phyloP scores from a whole-genome alignment of 2,797 vertebrate species.

The Molossus alvarezi region DNA sequence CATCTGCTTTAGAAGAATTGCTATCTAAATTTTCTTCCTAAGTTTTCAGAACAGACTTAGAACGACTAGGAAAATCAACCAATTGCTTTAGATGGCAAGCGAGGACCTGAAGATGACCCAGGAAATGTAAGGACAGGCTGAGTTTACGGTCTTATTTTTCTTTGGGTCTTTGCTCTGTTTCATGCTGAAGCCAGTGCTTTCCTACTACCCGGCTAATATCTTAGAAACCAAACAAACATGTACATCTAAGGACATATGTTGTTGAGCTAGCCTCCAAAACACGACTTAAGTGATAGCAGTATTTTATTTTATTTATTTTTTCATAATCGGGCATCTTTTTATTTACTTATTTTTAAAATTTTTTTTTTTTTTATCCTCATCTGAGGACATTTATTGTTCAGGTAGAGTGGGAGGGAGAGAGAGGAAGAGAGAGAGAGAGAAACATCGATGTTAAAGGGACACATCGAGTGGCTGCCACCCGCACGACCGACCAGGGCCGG shows the following conservation, averaged over 20 bases:
- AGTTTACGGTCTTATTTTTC: not conserved
- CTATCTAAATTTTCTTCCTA: not conserved
- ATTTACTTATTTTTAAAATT: too few relatives aligned
- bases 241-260: not conserved
- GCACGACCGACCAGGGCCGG: too few relatives aligned
- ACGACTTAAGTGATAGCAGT: not conserved
- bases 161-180: not conserved
- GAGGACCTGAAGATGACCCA: not conserved
- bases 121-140: not conserved
- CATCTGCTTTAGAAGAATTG: not conserved
- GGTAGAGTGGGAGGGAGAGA: too few relatives aligned
- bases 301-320: not conserved
- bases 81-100: not conserved
- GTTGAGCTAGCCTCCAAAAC: not conserved
- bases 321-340: too few relatives aligned
- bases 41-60: slow-evolving; percentile 2
- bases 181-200: not conserved
- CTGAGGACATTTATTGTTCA: too few relatives aligned
- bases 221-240: slow-evolving; percentile 16
- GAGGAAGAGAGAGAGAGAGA: too few relatives aligned
- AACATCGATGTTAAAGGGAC: too few relatives aligned
- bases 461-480: too few relatives aligned
- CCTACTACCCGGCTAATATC: not conserved
- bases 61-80: not conserved
- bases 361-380: too few relatives aligned